Evolutionary conservation across 2,113 vertebrate species (phyloP).

Genomic region (Cinclus cinclus): DNA sequence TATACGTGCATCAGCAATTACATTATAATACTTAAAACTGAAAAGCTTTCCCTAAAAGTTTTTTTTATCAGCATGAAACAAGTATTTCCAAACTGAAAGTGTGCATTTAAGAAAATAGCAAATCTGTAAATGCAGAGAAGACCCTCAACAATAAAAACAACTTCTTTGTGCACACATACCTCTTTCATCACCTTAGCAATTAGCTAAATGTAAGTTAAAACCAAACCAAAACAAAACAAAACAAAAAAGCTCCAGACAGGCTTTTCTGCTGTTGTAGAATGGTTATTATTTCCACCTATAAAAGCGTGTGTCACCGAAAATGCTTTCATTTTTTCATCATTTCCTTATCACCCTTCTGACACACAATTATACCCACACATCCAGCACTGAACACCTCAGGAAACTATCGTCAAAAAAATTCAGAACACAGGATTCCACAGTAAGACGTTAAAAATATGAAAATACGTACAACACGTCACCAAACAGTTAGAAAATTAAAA

Average conservation of each 20-base stretch:
- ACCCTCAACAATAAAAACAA: background rate
- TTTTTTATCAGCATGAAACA: background rate
- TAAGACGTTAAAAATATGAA: rapidly evolving
- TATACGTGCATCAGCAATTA: background rate
- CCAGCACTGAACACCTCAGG: background rate
- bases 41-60: background rate
- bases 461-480: rapidly evolving
- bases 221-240: background rate
- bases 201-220: background rate
- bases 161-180: background rate
- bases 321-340: background rate
- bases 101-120: background rate
- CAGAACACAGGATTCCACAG: background rate
- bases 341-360: background rate
- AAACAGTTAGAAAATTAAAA: background rate
- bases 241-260: background rate
- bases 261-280: background rate
- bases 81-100: background rate
- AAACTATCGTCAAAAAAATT: background rate
- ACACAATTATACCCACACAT: rapidly evolving
- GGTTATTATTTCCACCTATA: background rate
- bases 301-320: background rate
- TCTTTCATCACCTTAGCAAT: background rate
- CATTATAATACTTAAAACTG: background rate
- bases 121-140: background rate